These are phyloP conservation scores for Perizoma flavofasciatum DNA, from an alignment of 2,888 invertebrate genomes.

Conservation along the genomic window DNA sequence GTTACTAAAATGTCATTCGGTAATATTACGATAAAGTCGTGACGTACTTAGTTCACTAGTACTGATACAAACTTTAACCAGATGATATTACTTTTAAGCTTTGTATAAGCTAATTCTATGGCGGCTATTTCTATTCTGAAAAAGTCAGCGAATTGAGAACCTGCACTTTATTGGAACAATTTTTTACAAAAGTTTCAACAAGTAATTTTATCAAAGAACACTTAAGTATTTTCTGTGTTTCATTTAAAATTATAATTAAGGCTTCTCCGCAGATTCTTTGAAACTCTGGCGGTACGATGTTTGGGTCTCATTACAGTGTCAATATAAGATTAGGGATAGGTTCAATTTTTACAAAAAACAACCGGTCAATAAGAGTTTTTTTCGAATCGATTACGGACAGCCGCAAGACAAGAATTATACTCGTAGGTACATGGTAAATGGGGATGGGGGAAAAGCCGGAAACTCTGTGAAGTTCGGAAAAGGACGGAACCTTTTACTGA, in stretches of 20 bases:
- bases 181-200: too few species aligned
- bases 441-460: constrained; percentile 11
- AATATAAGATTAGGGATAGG: constrained; percentile 83
- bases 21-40: too few species aligned
- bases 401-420: constrained; percentile 41
- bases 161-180: too few species aligned
- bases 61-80: too few species aligned
- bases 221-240: too few species aligned
- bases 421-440: constrained; percentile 1
- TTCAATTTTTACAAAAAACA: constrained; percentile 70
- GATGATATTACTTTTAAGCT: too few species aligned
- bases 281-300: constrained; percentile 69
- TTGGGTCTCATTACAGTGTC: constrained; percentile 81
- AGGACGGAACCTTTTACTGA: constrained; percentile 5
- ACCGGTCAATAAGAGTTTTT: constrained; percentile 38
- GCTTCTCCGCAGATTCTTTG: constrained; percentile 48
- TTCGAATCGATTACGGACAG: constrained; percentile 38
- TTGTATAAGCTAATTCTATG: too few species aligned
- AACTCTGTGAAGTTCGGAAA: neutral
- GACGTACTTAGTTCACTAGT: too few species aligned
- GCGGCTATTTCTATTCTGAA: too few species aligned
- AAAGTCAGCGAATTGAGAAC: too few species aligned
- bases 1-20: too few species aligned
- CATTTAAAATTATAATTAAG: constrained; percentile 10
- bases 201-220: too few species aligned